Conservation (phyloP, 1,140 invertebrate genomes). For the Halotydeus destructor region DNA sequence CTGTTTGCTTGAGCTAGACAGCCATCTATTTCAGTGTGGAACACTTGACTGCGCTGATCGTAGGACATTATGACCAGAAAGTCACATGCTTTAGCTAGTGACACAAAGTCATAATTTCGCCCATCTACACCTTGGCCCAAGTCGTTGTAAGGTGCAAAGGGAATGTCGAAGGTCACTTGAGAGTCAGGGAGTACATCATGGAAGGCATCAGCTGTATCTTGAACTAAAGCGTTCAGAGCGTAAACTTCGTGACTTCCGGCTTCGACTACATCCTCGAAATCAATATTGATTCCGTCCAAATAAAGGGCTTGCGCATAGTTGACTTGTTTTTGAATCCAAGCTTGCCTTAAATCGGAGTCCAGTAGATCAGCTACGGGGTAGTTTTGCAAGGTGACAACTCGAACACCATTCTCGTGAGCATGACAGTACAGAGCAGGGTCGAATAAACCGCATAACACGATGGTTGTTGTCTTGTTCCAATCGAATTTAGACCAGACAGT, state of each 20-base stretch:
- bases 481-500: conserved; percentile 24
- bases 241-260: conserved; percentile 18
- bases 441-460: conserved; percentile 23
- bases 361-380: conserved; percentile 18
- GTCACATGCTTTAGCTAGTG: conserved; percentile 21
- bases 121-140: conserved; percentile 22
- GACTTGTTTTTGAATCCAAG: conserved; percentile 23
- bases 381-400: conserved; percentile 19
- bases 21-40: conserved; percentile 14
- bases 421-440: conserved; percentile 22
- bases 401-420: conserved; percentile 22
- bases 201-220: conserved; percentile 20
- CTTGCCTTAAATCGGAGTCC: conserved; percentile 16
- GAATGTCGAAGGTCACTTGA: conserved; percentile 27
- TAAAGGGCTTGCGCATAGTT: conserved; percentile 19
- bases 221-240: conserved; percentile 21
- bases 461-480: conserved; percentile 26
- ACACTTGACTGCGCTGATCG: conserved; percentile 28
- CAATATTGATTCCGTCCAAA: conserved; percentile 28
- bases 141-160: conserved; percentile 22
- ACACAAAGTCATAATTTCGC: conserved; percentile 27
- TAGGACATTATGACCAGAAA: conserved; percentile 29
- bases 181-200: conserved; percentile 18
- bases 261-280: conserved; percentile 24
- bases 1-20: conserved; percentile 27